A percentile compares a stretch with the other conserved stretches of the same genome.
Evolutionary conservation across 2,797 vertebrate genomes (phyloP).

Genomic region (Rhabdomys pumilio): DNA sequence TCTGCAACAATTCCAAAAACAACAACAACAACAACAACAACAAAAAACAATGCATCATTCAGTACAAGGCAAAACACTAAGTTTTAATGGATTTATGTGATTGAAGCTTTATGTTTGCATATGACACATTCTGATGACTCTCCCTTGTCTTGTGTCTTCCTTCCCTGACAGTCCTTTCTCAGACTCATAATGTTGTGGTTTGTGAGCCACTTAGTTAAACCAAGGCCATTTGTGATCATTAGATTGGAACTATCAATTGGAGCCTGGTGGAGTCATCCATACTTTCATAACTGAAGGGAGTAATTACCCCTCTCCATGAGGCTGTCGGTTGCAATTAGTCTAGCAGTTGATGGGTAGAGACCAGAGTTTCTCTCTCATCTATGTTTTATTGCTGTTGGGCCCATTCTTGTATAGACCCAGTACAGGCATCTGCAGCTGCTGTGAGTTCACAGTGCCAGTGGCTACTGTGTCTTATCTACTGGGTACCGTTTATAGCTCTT

Average conservation of each 20-base stretch:
- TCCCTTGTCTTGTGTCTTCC: not conserved
- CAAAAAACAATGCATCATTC: not conserved
- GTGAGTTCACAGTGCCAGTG: not conserved
- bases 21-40: not conserved
- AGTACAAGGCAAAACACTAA: not conserved
- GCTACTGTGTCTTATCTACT: not conserved
- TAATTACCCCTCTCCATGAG: not conserved
- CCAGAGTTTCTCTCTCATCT: not conserved
- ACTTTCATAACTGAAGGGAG: not conserved
- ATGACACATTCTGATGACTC: not conserved
- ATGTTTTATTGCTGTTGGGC: not conserved
- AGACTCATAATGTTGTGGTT: not conserved
- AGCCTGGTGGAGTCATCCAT: not conserved
- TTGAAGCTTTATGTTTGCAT: not conserved
- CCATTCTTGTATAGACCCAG: not conserved
- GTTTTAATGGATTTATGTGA: not conserved
- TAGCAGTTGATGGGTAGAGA: not conserved
- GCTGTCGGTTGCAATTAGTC: not conserved
- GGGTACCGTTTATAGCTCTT: not conserved
- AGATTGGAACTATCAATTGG: not conserved
- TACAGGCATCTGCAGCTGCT: not conserved
- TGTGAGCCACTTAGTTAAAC: not conserved
- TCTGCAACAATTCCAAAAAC: not conserved
- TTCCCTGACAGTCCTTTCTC: not conserved
- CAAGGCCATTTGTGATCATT: not conserved